Percentiles rank a stretch among this genome's conserved stretches.
phyloP scores from a whole-genome alignment of 2,113 vertebrate species.

The Aphelocoma coerulescens region DNA sequence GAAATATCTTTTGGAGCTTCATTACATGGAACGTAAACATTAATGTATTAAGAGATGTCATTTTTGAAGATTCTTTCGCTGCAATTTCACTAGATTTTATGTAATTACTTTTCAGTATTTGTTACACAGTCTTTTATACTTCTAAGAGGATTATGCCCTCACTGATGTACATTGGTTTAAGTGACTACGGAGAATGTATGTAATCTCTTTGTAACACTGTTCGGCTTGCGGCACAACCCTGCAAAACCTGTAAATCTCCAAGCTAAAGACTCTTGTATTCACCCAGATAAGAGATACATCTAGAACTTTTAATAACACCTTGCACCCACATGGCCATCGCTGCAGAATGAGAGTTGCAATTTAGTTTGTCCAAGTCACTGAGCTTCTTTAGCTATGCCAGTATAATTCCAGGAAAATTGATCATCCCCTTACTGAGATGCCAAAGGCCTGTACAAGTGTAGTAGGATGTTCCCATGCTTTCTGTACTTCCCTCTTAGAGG shows the following conservation, averaged over 20 bases:
- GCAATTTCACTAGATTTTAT: not conserved
- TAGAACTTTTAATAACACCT: not conserved
- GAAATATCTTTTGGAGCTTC: not conserved
- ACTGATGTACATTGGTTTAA: not conserved
- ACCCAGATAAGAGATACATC: not conserved
- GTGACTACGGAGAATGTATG: not conserved
- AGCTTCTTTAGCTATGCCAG: not conserved
- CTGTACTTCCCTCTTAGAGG: not conserved
- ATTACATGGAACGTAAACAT: not conserved
- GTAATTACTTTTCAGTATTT: not conserved
- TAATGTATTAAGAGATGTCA: not conserved
- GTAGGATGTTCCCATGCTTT: not conserved
- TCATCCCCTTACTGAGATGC: not conserved
- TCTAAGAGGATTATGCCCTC: constrained; percentile 1
- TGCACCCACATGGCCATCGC: not conserved
- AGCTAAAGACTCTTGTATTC: not conserved
- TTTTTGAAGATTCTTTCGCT: not conserved
- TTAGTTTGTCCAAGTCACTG: not conserved
- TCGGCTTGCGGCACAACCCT: not conserved
- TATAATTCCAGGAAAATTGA: not conserved
- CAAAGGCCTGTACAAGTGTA: not conserved
- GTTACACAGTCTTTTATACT: not conserved
- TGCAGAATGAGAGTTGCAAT: not conserved
- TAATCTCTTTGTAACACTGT: not conserved
- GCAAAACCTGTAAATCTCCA: not conserved